Conservation (phyloP, 2,113 vertebrate species). For the Mixornis gularis region DNA sequence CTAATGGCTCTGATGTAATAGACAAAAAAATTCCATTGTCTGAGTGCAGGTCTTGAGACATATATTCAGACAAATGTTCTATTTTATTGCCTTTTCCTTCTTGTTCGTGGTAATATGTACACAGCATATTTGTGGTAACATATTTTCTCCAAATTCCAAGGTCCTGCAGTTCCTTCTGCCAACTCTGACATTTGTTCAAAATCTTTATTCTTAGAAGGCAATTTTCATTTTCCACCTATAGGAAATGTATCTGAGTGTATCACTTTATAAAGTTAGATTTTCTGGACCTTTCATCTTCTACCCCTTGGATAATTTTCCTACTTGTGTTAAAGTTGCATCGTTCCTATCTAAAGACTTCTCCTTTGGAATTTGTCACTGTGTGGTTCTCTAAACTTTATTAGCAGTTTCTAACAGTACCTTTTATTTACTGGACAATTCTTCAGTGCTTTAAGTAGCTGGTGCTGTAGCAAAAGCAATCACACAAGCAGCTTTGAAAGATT, state of each 20-base stretch:
- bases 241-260: neutral
- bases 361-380: neutral
- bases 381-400: constrained; percentile 51
- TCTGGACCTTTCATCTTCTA: constrained; percentile 23
- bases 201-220: constrained; percentile 23
- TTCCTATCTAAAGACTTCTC: neutral
- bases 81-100: neutral
- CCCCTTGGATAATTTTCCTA: constrained; percentile 20
- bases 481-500: neutral
- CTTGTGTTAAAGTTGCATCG: neutral
- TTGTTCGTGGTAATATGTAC: neutral
- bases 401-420: constrained; percentile 5
- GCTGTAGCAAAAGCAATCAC: constrained; percentile 11
- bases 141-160: constrained; percentile 13
- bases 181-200: constrained; percentile 13
- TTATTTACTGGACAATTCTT: constrained; percentile 40
- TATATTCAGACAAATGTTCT: constrained; percentile 35
- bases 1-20: constrained; percentile 18
- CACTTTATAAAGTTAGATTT: constrained; percentile 2
- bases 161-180: neutral
- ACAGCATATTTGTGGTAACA: neutral
- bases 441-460: neutral
- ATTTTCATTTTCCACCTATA: constrained; percentile 30
- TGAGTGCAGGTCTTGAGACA: neutral
- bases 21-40: neutral